phyloP scores from a whole-genome alignment of 2,797 vertebrate species.

The Enteromius fasciolatus region DNA sequence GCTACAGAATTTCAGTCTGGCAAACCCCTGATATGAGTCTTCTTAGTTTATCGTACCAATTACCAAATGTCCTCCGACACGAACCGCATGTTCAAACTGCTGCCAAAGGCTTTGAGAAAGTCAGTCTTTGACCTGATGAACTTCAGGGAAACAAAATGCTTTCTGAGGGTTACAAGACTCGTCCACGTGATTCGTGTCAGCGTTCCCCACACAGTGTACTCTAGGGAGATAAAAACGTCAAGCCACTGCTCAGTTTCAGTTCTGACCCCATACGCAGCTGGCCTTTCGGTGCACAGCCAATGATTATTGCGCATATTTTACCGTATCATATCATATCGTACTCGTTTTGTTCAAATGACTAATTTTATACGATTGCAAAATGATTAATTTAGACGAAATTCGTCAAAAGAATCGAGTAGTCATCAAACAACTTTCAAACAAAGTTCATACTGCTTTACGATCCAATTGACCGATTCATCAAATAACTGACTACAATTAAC shows the following conservation, averaged over 20 bases:
- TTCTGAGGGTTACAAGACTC: neutral
- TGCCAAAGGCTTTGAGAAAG: slow-evolving; percentile 2
- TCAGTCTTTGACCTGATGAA: neutral
- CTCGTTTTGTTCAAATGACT: neutral
- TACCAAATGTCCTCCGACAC: neutral
- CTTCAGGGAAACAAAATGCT: neutral
- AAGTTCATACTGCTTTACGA: neutral
- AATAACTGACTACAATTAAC: neutral
- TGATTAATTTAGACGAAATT: too few species aligned
- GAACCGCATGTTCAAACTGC: neutral
- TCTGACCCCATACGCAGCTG: neutral
- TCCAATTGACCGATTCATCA: neutral
- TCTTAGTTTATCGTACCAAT: neutral
- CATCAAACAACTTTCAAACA: too few species aligned
- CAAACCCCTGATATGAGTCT: neutral
- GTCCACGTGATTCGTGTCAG: neutral
- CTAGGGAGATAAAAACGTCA: neutral
- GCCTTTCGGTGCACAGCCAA: neutral
- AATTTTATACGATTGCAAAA: too few species aligned
- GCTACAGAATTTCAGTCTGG: neutral
- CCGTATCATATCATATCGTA: neutral
- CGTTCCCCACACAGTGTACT: neutral
- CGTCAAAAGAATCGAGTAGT: neutral
- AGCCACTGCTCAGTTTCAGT: neutral
- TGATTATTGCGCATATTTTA: neutral